Evolutionary conservation across 1,140 invertebrate species (phyloP).

Genomic region (Melanaphis sacchari): DNA sequence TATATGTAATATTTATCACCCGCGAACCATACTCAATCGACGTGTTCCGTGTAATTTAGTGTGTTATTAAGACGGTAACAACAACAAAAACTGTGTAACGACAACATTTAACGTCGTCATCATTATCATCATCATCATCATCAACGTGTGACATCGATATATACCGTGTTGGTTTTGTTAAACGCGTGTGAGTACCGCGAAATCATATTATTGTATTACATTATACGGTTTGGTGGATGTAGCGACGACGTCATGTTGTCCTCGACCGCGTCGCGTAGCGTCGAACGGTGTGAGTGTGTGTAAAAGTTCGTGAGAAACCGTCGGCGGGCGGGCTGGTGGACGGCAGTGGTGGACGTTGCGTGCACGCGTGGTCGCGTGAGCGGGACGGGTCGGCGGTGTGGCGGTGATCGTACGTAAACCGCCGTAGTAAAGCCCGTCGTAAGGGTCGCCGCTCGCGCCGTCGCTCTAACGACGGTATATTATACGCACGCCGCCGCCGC

Average conservation of each 20-base stretch:
- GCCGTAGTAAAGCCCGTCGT: background rate
- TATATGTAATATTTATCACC: too few relatives aligned
- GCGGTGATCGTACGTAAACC: background rate
- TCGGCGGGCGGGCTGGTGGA: background rate
- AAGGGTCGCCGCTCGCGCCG: background rate
- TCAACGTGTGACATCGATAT: background rate
- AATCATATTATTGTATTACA: background rate
- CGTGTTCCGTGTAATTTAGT: too few relatives aligned
- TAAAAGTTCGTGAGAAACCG: background rate
- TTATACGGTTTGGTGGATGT: background rate
- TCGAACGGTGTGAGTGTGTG: background rate
- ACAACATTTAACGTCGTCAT: too few relatives aligned
- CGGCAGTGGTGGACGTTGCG: background rate
- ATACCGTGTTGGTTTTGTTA: too few relatives aligned
- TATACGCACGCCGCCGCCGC: constrained; percentile 11
- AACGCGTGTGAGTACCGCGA: background rate
- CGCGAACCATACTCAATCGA: background rate
- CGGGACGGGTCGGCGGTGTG: background rate
- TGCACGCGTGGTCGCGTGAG: background rate
- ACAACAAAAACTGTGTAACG: too few relatives aligned
- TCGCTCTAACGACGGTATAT: background rate
- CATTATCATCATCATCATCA: too few relatives aligned
- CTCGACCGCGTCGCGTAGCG: background rate
- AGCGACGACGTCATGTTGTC: background rate
- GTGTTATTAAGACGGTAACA: too few relatives aligned